A percentile compares a stretch with the other conserved stretches of the same genome.
phyloP scores from a whole-genome alignment of 2,113 vertebrate species.

The Notarius quadriscutis region DNA sequence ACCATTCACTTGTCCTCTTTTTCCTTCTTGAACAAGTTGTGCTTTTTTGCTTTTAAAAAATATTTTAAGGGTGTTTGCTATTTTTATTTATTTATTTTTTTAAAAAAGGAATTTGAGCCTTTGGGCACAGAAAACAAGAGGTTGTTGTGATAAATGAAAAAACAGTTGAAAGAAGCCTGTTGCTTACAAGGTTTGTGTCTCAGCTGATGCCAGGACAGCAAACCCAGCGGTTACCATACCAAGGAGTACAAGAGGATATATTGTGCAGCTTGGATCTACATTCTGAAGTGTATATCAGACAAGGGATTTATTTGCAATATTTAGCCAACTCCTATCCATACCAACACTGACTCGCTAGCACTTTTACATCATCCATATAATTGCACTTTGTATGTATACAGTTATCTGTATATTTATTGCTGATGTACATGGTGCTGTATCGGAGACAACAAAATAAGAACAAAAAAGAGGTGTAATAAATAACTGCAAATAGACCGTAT shows the following conservation, averaged over 20 bases:
- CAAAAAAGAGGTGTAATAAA: background rate
- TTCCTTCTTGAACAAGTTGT: background rate
- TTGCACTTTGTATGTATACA: background rate
- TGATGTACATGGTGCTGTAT: background rate
- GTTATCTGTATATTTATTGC: background rate
- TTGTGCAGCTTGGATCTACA: background rate
- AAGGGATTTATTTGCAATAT: background rate
- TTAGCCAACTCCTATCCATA: background rate
- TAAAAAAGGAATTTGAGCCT: background rate
- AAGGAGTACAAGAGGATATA: background rate
- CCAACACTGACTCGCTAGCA: background rate
- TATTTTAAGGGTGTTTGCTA: background rate
- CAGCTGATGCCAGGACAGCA: constrained; percentile 17
- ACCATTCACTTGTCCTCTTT: background rate
- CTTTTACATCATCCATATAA: background rate
- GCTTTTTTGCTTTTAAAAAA: background rate
- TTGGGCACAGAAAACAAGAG: constrained; percentile 22
- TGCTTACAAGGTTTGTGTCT: constrained; percentile 13
- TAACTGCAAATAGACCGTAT: background rate
- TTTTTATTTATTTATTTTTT: background rate
- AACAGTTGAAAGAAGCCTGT: constrained; percentile 21
- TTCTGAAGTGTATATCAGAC: background rate
- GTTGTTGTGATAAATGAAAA: constrained; percentile 21
- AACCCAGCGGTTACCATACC: background rate
- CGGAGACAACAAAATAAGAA: background rate